Base-by-base conservation (phyloP, 2,797 vertebrate species). In the Malacoctenus gilli region DNA sequence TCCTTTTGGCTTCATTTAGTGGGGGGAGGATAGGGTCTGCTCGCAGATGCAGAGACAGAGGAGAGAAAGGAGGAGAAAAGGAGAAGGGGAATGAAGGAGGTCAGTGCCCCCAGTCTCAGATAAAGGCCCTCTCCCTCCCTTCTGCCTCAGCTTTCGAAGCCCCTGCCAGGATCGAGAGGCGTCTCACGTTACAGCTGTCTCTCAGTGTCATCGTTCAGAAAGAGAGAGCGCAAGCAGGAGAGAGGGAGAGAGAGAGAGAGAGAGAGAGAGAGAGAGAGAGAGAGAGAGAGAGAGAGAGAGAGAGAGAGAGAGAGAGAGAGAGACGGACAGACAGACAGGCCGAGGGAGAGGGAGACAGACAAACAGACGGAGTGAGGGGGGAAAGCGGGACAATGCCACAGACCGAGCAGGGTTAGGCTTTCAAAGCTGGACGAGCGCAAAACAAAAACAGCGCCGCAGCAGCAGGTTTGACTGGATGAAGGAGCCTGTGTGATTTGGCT, bases 101-200 rank as follows among this genome's bases (percentile, higher is more conserved):
- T 90, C 87, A 90, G 85, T 41, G 66, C 80, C 88, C 89, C 87
- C 79, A 83, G 83, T 87, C 86, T 88, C 77, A 86, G 82, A 90
- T 89, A 91, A 91, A 90, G 86, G 86, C 86, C 82, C 68, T 83
- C 77, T 86, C 83, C 79, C 85, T 83, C 73, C 82, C 76, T 81
- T 80, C 79, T 85, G 84, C 83, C 80, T 81, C 76, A 38, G 76
- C 80, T 87, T 83, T 81, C 82, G 32, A 78, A 89, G 84, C 88
- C 84, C 87, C 88, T 84, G 88, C 88, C 85, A 88, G 86, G 87
- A 88, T 85, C 72, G 82, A 82, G 81, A 85, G 86, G 86, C 87
- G 82, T 90, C 89, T 91, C 89, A 87, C 86, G 84, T 91, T 90
- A 90, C 89, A 90, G 86, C 88, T 91, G 89, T 91, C 89, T 90